Evolutionary conservation across 2,888 invertebrate genomes (phyloP).

Genomic region (Sisyra nigra): DNA sequence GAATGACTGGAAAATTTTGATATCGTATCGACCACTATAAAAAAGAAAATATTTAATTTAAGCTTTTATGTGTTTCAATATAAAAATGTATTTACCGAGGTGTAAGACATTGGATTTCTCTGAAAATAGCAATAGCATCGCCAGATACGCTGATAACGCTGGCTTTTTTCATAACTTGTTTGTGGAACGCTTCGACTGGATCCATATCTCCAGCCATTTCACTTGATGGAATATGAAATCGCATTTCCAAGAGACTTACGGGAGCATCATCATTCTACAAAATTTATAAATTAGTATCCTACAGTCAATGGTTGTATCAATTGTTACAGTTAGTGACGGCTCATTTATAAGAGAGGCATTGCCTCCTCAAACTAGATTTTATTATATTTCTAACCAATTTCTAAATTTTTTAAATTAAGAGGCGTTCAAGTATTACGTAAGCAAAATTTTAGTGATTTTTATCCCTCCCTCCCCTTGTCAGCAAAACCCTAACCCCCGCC

Average conservation of each 20-base stretch:
- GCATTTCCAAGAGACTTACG: constrained; percentile 91
- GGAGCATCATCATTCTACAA: constrained; percentile 91
- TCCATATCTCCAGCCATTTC: constrained; percentile 78
- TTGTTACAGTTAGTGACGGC: too few species aligned
- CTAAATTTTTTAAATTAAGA: too few species aligned
- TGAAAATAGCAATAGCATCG: constrained; percentile 92
- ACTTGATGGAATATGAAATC: constrained; percentile 90
- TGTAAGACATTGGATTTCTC: constrained; percentile 94
- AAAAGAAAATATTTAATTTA: constrained; percentile 16
- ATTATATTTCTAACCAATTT: not conserved
- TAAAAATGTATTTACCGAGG: constrained; percentile 51
- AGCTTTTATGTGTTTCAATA: constrained; percentile 2
- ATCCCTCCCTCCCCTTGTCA: too few species aligned
- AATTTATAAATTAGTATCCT: too few species aligned
- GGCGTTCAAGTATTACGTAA: too few species aligned
- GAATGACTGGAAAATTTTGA: constrained; percentile 84
- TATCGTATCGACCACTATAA: constrained; percentile 88
- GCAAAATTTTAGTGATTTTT: too few species aligned
- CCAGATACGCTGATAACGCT: constrained; percentile 96
- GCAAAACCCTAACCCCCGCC: too few species aligned
- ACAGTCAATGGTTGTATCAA: too few species aligned
- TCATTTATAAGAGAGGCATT: too few species aligned
- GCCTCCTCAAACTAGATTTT: not conserved
- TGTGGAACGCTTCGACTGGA: constrained; percentile 92
- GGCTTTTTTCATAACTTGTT: constrained; percentile 92